Evolutionary conservation across 2,888 invertebrate species (phyloP).

Genomic region (Muscina levida): DNA sequence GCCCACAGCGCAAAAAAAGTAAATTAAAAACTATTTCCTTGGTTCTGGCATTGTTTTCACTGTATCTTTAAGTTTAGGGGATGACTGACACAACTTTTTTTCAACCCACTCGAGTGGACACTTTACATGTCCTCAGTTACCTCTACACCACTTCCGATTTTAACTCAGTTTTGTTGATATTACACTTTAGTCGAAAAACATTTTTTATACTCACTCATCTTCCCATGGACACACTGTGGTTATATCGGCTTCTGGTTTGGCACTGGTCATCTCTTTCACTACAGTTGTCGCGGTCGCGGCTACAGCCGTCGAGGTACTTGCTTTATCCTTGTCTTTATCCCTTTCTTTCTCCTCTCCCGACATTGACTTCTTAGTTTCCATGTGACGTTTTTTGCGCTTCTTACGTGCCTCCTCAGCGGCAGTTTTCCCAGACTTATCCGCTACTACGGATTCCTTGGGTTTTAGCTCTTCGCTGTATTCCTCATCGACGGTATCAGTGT

Average conservation of each 20-base stretch:
- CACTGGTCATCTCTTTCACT: constrained; percentile 55
- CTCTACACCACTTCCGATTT: too few relatives aligned
- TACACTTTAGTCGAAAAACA: too few relatives aligned
- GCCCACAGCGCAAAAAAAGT: too few relatives aligned
- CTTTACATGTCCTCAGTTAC: too few relatives aligned
- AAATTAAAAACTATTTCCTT: too few relatives aligned
- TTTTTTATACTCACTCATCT: constrained; percentile 89
- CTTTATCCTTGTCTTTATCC: constrained; percentile 67
- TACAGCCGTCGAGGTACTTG: constrained; percentile 60
- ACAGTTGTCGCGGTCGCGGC: constrained; percentile 68
- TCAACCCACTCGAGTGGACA: too few relatives aligned
- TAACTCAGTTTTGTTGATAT: too few relatives aligned
- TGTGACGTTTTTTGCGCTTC: constrained; percentile 76
- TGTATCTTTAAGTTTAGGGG: too few relatives aligned
- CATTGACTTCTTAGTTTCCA: constrained; percentile 71
- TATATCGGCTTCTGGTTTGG: constrained; percentile 80
- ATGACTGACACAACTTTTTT: too few relatives aligned
- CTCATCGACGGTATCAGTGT: constrained; percentile 86
- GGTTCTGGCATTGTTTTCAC: too few relatives aligned
- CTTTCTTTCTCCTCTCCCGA: constrained; percentile 74
- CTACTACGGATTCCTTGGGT: constrained; percentile 10
- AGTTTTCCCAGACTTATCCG: constrained; percentile 61
- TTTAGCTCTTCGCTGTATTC: constrained; percentile 80
- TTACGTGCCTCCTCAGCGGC: constrained; percentile 73
- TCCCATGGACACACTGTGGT: constrained; percentile 97